phyloP scores from a whole-genome alignment of 2,113 vertebrate species.

The Malurus cyaneus region DNA sequence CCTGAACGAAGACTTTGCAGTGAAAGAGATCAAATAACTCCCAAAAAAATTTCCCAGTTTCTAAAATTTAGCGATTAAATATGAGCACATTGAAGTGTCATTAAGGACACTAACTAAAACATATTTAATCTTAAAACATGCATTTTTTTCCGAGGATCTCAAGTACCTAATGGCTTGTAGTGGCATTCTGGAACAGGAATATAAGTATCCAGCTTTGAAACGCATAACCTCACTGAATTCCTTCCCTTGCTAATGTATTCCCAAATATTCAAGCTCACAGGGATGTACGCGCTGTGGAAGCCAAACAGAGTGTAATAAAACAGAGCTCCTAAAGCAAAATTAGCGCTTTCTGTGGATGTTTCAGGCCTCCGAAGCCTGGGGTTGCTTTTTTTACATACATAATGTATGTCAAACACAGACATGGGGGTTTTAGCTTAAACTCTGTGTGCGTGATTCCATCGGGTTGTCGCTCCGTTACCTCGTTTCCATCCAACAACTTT shows the following conservation, averaged over 20 bases:
- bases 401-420: not conserved
- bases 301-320: not conserved
- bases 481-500: not conserved
- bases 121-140: not conserved
- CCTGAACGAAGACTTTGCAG: not conserved
- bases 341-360: not conserved
- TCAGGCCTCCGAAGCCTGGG: not conserved
- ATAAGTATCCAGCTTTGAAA: not conserved
- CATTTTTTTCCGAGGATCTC: not conserved
- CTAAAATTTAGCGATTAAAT: not conserved
- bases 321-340: not conserved
- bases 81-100: not conserved
- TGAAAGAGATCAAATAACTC: not conserved
- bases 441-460: not conserved
- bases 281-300: not conserved
- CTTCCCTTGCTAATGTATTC: not conserved
- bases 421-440: not conserved
- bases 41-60: not conserved
- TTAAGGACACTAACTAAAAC: not conserved
- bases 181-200: not conserved
- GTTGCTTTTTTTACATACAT: not conserved
- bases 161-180: not conserved
- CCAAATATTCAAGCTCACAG: not conserved
- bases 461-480: not conserved
- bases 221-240: not conserved